Conservation (phyloP, 2,888 invertebrate species). For the Chironomus riparius region DNA sequence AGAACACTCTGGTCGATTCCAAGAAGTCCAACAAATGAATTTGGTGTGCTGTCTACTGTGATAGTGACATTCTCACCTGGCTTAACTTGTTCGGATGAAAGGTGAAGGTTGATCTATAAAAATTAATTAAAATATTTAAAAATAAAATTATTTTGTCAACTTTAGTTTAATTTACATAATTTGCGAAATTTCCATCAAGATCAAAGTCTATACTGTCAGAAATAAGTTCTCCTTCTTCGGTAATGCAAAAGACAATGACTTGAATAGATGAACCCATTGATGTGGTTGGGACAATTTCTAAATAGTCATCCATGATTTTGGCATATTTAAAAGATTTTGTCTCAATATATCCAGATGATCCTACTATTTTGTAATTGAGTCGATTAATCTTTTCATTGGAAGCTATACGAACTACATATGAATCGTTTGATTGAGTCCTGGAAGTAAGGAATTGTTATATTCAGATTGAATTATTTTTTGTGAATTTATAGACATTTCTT, state of each 20-base stretch:
- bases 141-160: too few relatives aligned
- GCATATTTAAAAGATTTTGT: conserved; percentile 53
- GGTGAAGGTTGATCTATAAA: conserved; percentile 28
- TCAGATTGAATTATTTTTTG: too few relatives aligned
- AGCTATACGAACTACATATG: conserved; percentile 62
- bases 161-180: conserved; percentile 37
- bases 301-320: conserved; percentile 6
- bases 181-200: conserved; percentile 61
- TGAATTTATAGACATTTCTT: too few relatives aligned
- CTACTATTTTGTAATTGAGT: conserved; percentile 67
- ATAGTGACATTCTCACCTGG: conserved; percentile 67
- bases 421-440: conserved; percentile 53
- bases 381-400: conserved; percentile 65
- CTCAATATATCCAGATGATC: conserved; percentile 72
- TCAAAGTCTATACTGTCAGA: conserved; percentile 74
- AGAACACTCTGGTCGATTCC: conserved; percentile 72
- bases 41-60: conserved; percentile 63
- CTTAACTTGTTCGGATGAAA: conserved; percentile 47
- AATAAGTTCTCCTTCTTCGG: conserved; percentile 59
- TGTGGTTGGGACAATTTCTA: not conserved
- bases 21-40: conserved; percentile 71
- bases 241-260: conserved; percentile 64
- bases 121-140: conserved; percentile 25
- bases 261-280: conserved; percentile 54
- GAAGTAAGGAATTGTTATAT: conserved; percentile 29